A percentile compares a stretch with the other conserved stretches of the same genome.
Evolutionary conservation across 2,113 vertebrate species (phyloP).

Genomic region (Lampris incognitus): DNA sequence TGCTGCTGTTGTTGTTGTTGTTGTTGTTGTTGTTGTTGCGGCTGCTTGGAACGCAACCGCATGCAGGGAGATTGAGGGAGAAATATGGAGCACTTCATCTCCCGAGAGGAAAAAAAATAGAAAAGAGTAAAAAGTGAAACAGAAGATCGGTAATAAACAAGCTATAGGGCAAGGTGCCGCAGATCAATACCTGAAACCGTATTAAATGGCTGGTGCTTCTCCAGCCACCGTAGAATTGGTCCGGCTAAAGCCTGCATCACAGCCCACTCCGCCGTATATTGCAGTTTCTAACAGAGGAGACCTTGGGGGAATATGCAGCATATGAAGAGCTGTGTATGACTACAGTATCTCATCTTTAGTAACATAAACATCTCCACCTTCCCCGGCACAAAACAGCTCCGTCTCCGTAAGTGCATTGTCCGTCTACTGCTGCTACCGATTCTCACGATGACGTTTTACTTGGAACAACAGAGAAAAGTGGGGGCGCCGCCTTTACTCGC

Average conservation of each 20-base stretch:
- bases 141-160: constrained; percentile 71
- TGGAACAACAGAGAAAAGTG: too few relatives aligned
- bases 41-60: too few relatives aligned
- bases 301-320: constrained; percentile 24
- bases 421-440: too few relatives aligned
- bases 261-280: constrained; percentile 55
- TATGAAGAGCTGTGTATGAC: constrained; percentile 10
- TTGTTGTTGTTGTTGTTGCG: constrained; percentile 44
- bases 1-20: constrained; percentile 48
- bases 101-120: constrained; percentile 39
- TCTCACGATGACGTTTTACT: too few relatives aligned
- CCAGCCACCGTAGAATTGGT: constrained; percentile 71
- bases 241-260: constrained; percentile 57
- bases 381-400: too few relatives aligned
- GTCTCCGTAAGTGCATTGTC: too few relatives aligned
- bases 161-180: constrained; percentile 67
- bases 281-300: constrained; percentile 41
- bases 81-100: constrained; percentile 49
- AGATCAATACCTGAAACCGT: constrained; percentile 76
- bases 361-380: too few relatives aligned
- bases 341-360: background rate
- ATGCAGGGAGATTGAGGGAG: constrained; percentile 11
- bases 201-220: constrained; percentile 74
- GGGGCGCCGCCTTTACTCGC: too few relatives aligned
- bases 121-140: constrained; percentile 72